Conservation (phyloP, 30 jellyfish, hydroid and myxozoan genomes). For the Phacellophora camtschatica region DNA sequence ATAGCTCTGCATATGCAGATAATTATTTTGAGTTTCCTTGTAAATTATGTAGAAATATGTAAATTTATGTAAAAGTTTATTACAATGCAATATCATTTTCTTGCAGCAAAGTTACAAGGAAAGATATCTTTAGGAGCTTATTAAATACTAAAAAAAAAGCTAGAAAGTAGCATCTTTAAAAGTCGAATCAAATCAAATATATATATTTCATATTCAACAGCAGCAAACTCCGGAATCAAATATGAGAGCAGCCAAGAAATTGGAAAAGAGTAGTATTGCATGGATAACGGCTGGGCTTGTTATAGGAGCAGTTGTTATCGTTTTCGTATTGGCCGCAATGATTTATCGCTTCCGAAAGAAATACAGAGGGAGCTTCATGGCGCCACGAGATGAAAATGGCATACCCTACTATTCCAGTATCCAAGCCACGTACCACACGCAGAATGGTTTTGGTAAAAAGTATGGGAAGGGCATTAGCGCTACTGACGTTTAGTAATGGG, state of each 20-base stretch:
- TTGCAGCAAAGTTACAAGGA: too few relatives aligned
- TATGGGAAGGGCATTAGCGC: slow-evolving; percentile 47
- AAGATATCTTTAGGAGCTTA: too few relatives aligned
- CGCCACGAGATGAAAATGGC: slow-evolving; percentile 75
- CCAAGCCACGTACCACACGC: slow-evolving; percentile 52
- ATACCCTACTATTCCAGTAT: slow-evolving; percentile 60
- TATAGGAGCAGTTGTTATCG: slow-evolving; percentile 40
- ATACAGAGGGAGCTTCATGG: slow-evolving; percentile 72
- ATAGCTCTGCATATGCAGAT: too few relatives aligned
- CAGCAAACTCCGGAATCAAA: slow-evolving; percentile 25
- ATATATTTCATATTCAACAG: background rate
- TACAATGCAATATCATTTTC: too few relatives aligned
- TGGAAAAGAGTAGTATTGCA: slow-evolving; percentile 56
- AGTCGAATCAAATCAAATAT: too few relatives aligned
- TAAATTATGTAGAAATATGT: too few relatives aligned
- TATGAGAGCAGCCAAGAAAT: slow-evolving; percentile 9
- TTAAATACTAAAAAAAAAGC: too few relatives aligned
- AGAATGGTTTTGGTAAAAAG: slow-evolving; percentile 34
- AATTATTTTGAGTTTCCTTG: too few relatives aligned
- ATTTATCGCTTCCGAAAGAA: slow-evolving; percentile 48
- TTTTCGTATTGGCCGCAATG: slow-evolving; percentile 29
- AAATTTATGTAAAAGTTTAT: too few relatives aligned
- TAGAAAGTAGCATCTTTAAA: too few relatives aligned
- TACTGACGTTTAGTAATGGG: slow-evolving; percentile 27
- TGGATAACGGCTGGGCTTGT: slow-evolving; percentile 73